Base-by-base conservation (phyloP, 2,888 invertebrate genomes). In the Eupithecia inturbata region DNA sequence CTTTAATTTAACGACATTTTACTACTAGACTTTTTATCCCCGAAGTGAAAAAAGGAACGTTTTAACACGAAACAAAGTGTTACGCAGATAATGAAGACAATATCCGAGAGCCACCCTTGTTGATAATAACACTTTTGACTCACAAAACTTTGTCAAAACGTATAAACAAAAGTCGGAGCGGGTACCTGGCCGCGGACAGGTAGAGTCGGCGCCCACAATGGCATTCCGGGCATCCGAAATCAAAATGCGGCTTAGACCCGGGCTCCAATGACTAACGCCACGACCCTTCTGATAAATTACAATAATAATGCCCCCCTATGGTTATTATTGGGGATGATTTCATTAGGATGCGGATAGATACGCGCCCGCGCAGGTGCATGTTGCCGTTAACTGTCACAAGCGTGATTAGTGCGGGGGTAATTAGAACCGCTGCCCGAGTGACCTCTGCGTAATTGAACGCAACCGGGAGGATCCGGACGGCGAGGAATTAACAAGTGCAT, bases 171-270 rank as follows among this genome's bases (percentile, higher is more conserved):
- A 85, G 83, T 74, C 73, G 74, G 67, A 76, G 71, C 69, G 49
- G 5, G 67, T 71, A 68, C 67, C 78, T 78, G 78, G 76, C n/a
- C 83, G 81, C 81, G 82, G 84, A 82, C 92, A 93, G 93, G 94
- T 93, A 93, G 85, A 81, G 83, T 82, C 89, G 89, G 88, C 88
- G 84, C 82, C 84, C 83, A 92, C 93, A 93, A 94, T 93, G 90
- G 92, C 93, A 94, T 94, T 93, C 94, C 93, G 88, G 84, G 81
- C 91, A 92, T 90, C 88, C 89, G 88, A 92, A 92, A 92, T 93
- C 92, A 91, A 93, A 93, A 92, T 89, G 91, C 90, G 88, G 81
- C 84, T 85, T 88, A 86, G 71, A 82, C 78, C 80, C 79, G 70
- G 79, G 81, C 81, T 80, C 78, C 86, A 86, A 86, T 89, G 88